Conservation (phyloP, 2,113 vertebrate species). For the Leuciscus idus region DNA sequence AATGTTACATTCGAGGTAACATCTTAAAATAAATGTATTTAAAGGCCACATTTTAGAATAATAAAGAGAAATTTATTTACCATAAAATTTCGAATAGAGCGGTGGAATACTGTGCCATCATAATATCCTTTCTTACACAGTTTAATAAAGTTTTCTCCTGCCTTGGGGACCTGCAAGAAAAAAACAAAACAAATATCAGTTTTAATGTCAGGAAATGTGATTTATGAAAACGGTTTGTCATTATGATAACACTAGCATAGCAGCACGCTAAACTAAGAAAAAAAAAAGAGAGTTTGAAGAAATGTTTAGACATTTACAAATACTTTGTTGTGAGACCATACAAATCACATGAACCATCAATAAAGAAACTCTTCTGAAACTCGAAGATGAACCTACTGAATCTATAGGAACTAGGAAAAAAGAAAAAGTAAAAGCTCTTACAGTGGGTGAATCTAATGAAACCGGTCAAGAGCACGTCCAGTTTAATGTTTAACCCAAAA, state of each 20-base stretch:
- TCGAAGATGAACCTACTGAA: neutral
- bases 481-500: no score
- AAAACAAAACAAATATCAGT: neutral
- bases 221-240: neutral
- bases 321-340: neutral
- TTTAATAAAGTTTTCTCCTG: conserved; percentile 93
- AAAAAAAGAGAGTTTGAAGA: neutral
- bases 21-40: neutral
- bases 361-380: neutral
- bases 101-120: conserved; percentile 89
- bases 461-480: no score
- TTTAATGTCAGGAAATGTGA: neutral
- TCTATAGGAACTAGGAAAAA: neutral
- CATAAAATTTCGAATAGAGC: conserved; percentile 97
- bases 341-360: neutral
- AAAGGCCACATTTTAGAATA: neutral
- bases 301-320: neutral
- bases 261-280: neutral
- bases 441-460: no score
- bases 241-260: neutral
- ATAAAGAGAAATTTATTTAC: conserved; percentile 71
- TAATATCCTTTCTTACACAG: conserved; percentile 94
- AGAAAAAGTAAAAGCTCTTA: neutral
- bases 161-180: conserved; percentile 84
- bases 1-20: neutral